Percentiles rank a stretch among this genome's conserved stretches.
Conservation (phyloP, 2,113 vertebrate species). For the Pristiophorus japonicus region DNA sequence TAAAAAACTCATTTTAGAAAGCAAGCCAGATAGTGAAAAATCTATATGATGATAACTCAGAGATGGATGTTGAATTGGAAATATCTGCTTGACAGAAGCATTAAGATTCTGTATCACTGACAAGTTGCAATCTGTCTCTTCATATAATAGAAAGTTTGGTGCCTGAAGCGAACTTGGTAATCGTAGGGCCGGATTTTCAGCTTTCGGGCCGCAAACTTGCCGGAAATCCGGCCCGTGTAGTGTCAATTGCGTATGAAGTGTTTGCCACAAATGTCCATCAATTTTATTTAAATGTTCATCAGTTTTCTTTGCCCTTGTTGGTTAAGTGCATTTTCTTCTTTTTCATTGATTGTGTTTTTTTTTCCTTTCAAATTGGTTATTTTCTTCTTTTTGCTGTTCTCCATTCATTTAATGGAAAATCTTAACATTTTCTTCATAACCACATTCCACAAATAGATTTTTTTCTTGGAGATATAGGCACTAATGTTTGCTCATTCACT, state of each 20-base stretch:
- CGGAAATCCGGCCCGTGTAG: too few relatives aligned
- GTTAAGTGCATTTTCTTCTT: neutral
- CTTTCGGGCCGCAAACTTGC: too few relatives aligned
- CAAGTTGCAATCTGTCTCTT: neutral
- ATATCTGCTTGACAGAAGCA: neutral
- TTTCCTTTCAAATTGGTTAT: neutral
- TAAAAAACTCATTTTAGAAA: neutral
- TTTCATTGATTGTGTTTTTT: neutral
- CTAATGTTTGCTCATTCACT: neutral
- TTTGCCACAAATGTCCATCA: neutral
- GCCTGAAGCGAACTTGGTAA: neutral
- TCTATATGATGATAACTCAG: neutral
- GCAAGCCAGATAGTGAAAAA: neutral
- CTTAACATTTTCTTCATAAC: neutral
- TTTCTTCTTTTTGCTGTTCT: neutral
- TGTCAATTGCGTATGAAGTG: neutral
- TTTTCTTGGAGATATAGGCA: neutral
- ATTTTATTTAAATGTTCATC: neutral
- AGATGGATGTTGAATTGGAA: conserved; percentile 15
- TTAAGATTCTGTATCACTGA: neutral
- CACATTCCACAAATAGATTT: neutral
- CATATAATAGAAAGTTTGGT: neutral
- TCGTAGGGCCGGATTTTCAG: too few relatives aligned
- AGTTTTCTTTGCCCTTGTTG: neutral
- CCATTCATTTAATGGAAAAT: neutral